These are phyloP conservation scores for Bellardia bayeri DNA, from an alignment of 2,888 invertebrate species.

Conservation along the genomic window DNA sequence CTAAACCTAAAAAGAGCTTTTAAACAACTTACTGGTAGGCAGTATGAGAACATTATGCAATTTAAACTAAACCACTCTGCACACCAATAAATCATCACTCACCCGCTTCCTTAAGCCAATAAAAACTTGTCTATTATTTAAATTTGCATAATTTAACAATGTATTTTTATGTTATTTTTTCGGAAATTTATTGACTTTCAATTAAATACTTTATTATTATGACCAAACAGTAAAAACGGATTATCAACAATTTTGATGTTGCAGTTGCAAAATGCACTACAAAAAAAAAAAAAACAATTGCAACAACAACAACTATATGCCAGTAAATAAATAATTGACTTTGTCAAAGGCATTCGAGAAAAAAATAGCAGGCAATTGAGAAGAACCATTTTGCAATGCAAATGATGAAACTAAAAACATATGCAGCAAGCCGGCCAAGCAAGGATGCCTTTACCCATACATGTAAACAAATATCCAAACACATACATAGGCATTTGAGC, in stretches of 20 bases:
- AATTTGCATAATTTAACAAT: slow-evolving; percentile 62
- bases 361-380: slow-evolving; percentile 27
- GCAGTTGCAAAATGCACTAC: slow-evolving; percentile 42
- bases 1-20: too few species aligned
- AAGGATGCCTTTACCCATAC: slow-evolving; percentile 5
- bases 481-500: not conserved
- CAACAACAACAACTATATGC: slow-evolving; percentile 28
- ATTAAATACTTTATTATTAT: slow-evolving; percentile 58
- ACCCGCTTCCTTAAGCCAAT: not conserved
- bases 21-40: too few species aligned
- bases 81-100: too few species aligned
- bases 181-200: slow-evolving; percentile 60
- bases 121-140: slow-evolving; percentile 29
- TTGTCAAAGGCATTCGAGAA: slow-evolving; percentile 54
- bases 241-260: slow-evolving; percentile 66
- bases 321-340: slow-evolving; percentile 67
- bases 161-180: slow-evolving; percentile 45
- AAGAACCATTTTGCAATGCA: slow-evolving; percentile 23
- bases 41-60: too few species aligned
- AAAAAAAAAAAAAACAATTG: not conserved
- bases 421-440: slow-evolving; percentile 35
- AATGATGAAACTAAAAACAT: slow-evolving; percentile 46
- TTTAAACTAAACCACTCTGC: too few species aligned
- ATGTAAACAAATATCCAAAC: not conserved
- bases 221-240: slow-evolving; percentile 48